Evolutionary conservation across 2,888 invertebrate genomes (phyloP).

Genomic region (Macrosiphum euphorbiae): DNA sequence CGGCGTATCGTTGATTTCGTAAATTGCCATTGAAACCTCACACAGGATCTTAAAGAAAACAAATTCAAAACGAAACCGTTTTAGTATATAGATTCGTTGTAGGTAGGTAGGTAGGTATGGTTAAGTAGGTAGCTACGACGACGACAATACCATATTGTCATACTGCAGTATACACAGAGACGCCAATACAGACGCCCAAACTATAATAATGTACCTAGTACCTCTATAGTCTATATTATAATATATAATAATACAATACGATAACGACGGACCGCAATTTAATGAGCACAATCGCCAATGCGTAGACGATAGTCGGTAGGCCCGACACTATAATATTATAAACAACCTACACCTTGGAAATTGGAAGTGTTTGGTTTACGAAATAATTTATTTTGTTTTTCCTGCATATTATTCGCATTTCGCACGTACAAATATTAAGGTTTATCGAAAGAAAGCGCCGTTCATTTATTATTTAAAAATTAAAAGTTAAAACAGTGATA

Average conservation of each 20-base stretch:
- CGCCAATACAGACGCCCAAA: too few species aligned
- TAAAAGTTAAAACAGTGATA: neutral
- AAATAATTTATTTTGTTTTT: neutral
- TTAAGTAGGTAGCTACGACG: neutral
- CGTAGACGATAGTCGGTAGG: neutral
- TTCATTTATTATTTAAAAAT: neutral
- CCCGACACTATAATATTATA: neutral
- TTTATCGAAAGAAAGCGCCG: too few species aligned
- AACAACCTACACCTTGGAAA: neutral
- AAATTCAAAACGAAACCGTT: neutral
- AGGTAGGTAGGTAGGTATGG: neutral
- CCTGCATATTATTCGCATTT: neutral
- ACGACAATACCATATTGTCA: neutral
- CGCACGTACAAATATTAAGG: neutral
- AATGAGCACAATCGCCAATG: neutral
- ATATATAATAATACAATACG: neutral
- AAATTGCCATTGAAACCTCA: slow-evolving; percentile 75
- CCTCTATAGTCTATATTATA: neutral
- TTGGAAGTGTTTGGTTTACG: neutral
- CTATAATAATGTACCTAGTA: too few species aligned
- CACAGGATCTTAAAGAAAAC: slow-evolving; percentile 74
- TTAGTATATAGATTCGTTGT: neutral
- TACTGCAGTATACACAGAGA: neutral
- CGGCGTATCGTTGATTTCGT: slow-evolving; percentile 68
- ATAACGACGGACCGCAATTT: neutral